These are phyloP conservation scores for Rhyzopertha dominica DNA, from an alignment of 1,140 invertebrate species.

Conservation along the genomic window DNA sequence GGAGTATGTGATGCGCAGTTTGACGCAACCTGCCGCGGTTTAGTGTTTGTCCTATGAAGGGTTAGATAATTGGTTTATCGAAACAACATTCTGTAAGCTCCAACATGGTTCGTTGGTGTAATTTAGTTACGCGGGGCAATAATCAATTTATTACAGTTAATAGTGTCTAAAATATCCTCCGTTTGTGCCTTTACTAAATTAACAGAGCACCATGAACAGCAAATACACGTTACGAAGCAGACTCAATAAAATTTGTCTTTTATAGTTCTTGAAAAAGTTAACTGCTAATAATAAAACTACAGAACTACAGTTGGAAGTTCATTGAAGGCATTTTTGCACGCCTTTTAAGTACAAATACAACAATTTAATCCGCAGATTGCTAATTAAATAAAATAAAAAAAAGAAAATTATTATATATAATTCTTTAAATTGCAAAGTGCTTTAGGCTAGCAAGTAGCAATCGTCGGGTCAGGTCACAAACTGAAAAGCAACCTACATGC, in stretches of 20 bases:
- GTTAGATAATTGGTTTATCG: conserved; percentile 35
- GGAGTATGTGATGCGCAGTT: conserved; percentile 18
- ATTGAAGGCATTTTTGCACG: not conserved
- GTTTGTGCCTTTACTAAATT: conserved; percentile 10
- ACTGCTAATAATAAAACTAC: too few species aligned
- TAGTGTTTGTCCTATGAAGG: conserved; percentile 31
- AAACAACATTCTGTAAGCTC: conserved; percentile 27
- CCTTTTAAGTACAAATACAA: conserved; percentile 8
- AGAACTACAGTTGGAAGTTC: conserved; percentile 8
- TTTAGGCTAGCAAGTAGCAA: too few species aligned
- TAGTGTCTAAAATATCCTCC: conserved; percentile 24
- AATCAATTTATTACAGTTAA: conserved; percentile 34
- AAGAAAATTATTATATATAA: conserved; percentile 12
- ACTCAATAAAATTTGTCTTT: too few species aligned
- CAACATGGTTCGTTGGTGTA: conserved; percentile 24
- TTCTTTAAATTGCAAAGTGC: not conserved
- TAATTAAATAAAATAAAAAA: conserved; percentile 12
- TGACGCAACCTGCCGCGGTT: conserved; percentile 21
- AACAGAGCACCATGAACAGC: conserved; percentile 14
- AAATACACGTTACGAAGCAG: too few species aligned
- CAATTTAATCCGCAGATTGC: conserved; percentile 1
- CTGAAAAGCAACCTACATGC: too few species aligned
- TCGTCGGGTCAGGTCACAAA: too few species aligned
- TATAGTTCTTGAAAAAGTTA: too few species aligned
- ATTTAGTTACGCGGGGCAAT: conserved; percentile 21